Conservation (phyloP, 1,140 invertebrate species). For the Phocides pigmalion region DNA sequence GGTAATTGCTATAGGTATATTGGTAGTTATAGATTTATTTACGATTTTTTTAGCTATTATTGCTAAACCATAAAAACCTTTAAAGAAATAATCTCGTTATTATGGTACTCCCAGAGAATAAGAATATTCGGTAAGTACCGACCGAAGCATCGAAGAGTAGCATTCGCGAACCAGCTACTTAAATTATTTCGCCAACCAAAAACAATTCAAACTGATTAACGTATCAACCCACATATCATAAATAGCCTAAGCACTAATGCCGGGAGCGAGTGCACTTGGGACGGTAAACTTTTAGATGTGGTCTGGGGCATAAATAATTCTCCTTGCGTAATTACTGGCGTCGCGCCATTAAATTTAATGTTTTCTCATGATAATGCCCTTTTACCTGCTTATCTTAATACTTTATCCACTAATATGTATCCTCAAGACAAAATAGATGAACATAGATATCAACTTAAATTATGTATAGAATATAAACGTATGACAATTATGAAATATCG, state of each 20-base stretch:
- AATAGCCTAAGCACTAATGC: constrained; percentile 18
- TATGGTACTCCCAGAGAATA: constrained; percentile 6
- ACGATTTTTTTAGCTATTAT: constrained; percentile 21
- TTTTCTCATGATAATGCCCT: constrained; percentile 1
- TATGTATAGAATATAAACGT: too few relatives aligned
- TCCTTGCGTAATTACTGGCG: constrained; percentile 6
- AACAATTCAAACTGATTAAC: constrained; percentile 6
- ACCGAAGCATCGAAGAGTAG: not conserved
- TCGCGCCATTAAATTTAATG: constrained; percentile 25
- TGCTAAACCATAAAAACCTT: constrained; percentile 17
- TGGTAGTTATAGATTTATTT: constrained; percentile 18
- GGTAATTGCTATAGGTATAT: constrained; percentile 3
- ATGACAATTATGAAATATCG: too few relatives aligned
- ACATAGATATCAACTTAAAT: too few relatives aligned
- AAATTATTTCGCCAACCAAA: not conserved
- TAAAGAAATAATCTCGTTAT: not conserved
- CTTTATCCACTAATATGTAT: too few relatives aligned
- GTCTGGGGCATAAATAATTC: constrained; percentile 37
- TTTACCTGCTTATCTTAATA: too few relatives aligned
- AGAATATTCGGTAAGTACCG: too few relatives aligned
- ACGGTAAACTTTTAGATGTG: constrained; percentile 16
- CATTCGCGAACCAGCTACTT: constrained; percentile 8
- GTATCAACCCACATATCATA: constrained; percentile 16
- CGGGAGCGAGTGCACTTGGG: constrained; percentile 34
- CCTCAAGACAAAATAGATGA: too few relatives aligned